Evolutionary conservation across 2,888 invertebrate species (phyloP).

Genomic region (Plemyria rubiginata): DNA sequence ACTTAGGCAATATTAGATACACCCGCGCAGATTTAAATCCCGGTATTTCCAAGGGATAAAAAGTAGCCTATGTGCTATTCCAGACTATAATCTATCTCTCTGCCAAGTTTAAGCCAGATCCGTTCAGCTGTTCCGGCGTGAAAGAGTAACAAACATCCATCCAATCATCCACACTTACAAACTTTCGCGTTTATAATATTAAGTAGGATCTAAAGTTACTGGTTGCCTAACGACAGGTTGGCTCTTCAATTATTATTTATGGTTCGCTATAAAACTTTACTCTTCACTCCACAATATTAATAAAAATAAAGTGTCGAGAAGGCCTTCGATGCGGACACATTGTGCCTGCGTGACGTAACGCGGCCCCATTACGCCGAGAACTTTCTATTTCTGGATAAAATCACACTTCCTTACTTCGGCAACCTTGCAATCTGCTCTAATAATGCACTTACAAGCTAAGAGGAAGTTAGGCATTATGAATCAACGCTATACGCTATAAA

Average conservation of each 20-base stretch:
- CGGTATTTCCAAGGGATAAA: no score
- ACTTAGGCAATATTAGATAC: slow-evolving; percentile 5
- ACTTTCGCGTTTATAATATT: no score
- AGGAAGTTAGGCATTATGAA: slow-evolving; percentile 21
- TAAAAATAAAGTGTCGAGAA: slow-evolving; percentile 40
- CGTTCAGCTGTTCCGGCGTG: no score
- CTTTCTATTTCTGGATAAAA: slow-evolving; percentile 78
- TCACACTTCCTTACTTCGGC: slow-evolving; percentile 52
- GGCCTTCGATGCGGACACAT: slow-evolving; percentile 50
- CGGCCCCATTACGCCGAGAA: slow-evolving; percentile 52
- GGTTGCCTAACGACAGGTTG: neutral
- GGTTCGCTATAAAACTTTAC: neutral
- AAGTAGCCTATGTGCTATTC: no score
- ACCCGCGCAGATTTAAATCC: no score
- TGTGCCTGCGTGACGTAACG: slow-evolving; percentile 56
- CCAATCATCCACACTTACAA: no score
- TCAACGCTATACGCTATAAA: neutral
- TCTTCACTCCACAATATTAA: slow-evolving; percentile 11
- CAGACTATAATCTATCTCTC: no score
- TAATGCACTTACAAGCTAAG: slow-evolving; percentile 9
- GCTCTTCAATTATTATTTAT: neutral
- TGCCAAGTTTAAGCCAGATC: no score
- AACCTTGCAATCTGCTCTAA: slow-evolving; percentile 29
- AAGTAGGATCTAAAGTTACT: slow-evolving; percentile 6
- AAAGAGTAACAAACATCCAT: no score